phyloP scores from a whole-genome alignment of 2,888 invertebrate genomes.

The Dysmachus trigonus region DNA sequence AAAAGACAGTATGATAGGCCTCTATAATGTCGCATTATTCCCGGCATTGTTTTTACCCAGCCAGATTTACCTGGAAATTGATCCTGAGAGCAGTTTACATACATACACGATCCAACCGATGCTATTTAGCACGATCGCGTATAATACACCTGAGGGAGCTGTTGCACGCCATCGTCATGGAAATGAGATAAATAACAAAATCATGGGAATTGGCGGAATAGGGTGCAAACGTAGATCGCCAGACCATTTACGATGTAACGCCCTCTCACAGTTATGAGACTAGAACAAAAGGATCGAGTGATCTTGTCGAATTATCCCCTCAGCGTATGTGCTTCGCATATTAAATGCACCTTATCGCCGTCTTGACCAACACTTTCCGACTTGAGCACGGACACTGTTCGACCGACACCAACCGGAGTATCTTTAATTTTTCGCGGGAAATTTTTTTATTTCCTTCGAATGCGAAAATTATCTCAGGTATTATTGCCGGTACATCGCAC shows the following conservation, averaged over 20 bases:
- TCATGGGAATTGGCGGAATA: not conserved
- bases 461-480: not conserved
- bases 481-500: not conserved
- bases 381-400: not conserved
- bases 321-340: not conserved
- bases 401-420: not conserved
- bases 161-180: not conserved
- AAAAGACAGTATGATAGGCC: not conserved
- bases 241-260: not conserved
- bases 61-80: not conserved
- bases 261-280: not conserved
- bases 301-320: not conserved
- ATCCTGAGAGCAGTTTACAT: not conserved
- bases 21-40: slow-evolving; percentile 7
- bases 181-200: not conserved
- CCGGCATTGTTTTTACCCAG: slow-evolving; percentile 14
- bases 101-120: no score
- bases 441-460: not conserved
- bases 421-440: slow-evolving; percentile 16
- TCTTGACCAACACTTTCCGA: not conserved
- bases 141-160: not conserved
- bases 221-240: not conserved
- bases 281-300: not conserved
- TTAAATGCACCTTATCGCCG: not conserved
- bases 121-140: not conserved